Percentiles rank a stretch among this genome's conserved stretches.
These are phyloP conservation scores for Noctua pronuba DNA, from an alignment of 2,888 invertebrate species.

Conservation along the genomic window DNA sequence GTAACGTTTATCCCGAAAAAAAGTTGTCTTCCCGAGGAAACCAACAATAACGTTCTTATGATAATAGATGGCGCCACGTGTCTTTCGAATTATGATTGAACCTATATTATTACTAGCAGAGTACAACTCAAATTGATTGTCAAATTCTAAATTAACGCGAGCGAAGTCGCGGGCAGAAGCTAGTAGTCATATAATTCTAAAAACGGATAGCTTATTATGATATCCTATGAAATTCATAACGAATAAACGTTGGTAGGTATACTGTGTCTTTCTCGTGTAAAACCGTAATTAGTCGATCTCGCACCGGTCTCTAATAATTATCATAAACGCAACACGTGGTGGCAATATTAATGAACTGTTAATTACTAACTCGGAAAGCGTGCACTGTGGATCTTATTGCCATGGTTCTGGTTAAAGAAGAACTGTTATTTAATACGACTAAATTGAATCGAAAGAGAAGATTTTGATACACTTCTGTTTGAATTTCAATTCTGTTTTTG, in stretches of 20 bases:
- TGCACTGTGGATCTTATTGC: slow-evolving; percentile 51
- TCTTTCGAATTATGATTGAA: no score
- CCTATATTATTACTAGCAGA: no score
- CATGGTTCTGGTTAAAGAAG: slow-evolving; percentile 12
- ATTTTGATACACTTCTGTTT: background rate
- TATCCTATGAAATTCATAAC: background rate
- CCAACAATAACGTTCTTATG: no score
- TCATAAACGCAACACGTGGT: slow-evolving; percentile 44
- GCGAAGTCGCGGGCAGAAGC: no score
- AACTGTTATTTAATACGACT: slow-evolving; percentile 12
- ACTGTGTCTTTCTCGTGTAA: slow-evolving; percentile 2
- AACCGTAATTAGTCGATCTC: background rate
- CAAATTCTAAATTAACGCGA: no score
- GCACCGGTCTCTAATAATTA: slow-evolving; percentile 41
- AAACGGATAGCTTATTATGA: background rate
- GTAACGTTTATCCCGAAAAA: no score
- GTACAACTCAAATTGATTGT: no score
- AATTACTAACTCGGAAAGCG: slow-evolving; percentile 39
- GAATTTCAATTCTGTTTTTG: no score
- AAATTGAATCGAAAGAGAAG: background rate
- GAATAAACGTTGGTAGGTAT: background rate
- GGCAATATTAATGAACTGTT: slow-evolving; percentile 41
- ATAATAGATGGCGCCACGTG: no score
- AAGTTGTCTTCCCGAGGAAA: no score
- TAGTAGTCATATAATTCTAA: no score